Percentiles rank a stretch among this genome's conserved stretches.
Conservation (phyloP, 2,797 vertebrate genomes). For the Hoplostethus mediterraneus region DNA sequence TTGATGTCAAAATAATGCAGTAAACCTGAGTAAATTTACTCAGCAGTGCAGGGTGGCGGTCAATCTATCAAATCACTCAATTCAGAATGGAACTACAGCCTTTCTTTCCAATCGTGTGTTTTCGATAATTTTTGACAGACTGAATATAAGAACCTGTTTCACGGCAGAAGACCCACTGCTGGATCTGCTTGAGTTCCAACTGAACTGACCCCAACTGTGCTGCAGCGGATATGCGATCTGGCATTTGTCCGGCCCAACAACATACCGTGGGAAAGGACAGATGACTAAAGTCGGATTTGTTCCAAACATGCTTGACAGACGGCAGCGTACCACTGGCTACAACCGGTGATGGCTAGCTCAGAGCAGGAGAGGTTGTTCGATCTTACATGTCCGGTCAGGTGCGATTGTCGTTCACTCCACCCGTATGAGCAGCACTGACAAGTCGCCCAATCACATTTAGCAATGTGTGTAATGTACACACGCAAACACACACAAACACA, state of each 20-base stretch:
- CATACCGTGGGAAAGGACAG: background rate
- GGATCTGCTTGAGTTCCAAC: background rate
- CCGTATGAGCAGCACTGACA: conserved; percentile 38
- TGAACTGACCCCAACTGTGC: background rate
- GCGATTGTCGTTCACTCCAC: conserved; percentile 56
- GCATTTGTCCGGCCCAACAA: background rate
- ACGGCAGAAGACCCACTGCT: background rate
- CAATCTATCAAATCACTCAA: background rate
- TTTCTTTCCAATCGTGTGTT: background rate
- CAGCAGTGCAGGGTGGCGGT: background rate
- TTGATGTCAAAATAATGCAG: conserved; percentile 2
- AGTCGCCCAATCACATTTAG: conserved; percentile 9
- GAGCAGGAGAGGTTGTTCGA: conserved; percentile 10
- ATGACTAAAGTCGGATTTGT: background rate
- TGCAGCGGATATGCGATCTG: background rate
- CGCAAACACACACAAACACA: background rate
- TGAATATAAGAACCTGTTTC: background rate
- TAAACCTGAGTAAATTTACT: conserved; percentile 4
- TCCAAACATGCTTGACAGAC: conserved; percentile 6
- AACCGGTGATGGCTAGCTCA: background rate
- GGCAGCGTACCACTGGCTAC: background rate
- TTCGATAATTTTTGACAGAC: background rate
- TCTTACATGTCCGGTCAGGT: conserved; percentile 30
- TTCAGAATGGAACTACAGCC: background rate
- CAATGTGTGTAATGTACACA: background rate